Percentiles rank a stretch among this genome's conserved stretches.
These are phyloP conservation scores for Perithous albicinctus DNA, from an alignment of 2,888 invertebrate species.

Conservation along the genomic window DNA sequence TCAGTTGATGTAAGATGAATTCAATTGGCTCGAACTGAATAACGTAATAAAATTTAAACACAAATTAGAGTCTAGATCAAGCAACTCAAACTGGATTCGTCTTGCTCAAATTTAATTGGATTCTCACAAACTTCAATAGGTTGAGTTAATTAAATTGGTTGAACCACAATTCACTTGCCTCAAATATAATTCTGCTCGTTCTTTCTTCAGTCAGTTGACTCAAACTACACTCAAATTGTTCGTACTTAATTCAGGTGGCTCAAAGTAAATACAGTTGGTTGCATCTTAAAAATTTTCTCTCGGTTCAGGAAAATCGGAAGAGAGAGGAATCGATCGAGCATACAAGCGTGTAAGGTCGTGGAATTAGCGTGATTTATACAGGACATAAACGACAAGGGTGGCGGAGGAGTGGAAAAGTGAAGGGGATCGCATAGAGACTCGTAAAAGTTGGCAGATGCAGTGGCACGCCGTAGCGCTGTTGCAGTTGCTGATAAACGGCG, in stretches of 20 bases:
- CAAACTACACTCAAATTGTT: background rate
- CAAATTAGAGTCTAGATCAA: too few relatives aligned
- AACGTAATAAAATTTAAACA: too few relatives aligned
- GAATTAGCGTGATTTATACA: slow-evolving; percentile 83
- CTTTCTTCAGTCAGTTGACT: background rate
- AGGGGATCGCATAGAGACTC: slow-evolving; percentile 46
- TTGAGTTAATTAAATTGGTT: too few relatives aligned
- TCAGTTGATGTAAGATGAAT: background rate
- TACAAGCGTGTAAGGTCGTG: slow-evolving; percentile 58
- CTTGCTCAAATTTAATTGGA: too few relatives aligned
- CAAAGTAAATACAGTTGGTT: background rate
- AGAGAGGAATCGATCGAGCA: slow-evolving; percentile 43
- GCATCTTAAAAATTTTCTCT: too few relatives aligned
- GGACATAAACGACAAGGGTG: slow-evolving; percentile 79
- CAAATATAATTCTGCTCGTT: background rate
- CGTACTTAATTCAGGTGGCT: background rate
- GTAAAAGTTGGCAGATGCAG: slow-evolving; percentile 68
- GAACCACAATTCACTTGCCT: background rate
- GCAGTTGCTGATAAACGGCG: slow-evolving; percentile 43
- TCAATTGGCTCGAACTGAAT: background rate
- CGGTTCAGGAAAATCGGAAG: background rate
- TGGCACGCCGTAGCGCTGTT: slow-evolving; percentile 34
- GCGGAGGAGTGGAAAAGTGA: background rate
- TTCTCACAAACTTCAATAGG: background rate
- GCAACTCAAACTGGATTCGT: too few relatives aligned